phyloP scores from a whole-genome alignment of 1,140 invertebrate genomes.

The Drosophila yakuba region DNA sequence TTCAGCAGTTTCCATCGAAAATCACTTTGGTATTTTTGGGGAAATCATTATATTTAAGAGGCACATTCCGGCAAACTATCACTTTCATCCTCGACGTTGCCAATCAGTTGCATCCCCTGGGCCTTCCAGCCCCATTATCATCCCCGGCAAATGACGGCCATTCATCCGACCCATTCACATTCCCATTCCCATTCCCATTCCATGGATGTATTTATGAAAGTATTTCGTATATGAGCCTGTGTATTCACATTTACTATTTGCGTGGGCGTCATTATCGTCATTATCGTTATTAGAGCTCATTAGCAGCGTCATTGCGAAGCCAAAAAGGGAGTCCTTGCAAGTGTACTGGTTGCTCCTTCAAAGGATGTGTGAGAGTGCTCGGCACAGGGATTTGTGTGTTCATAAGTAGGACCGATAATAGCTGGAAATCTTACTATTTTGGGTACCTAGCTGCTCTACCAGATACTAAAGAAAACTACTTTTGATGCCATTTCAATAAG shows the following conservation, averaged over 20 bases:
- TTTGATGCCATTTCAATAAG: no score
- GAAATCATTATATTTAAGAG: conserved; percentile 63
- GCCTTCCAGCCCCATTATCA: conserved; percentile 36
- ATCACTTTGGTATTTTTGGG: conserved; percentile 47
- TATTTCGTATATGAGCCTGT: conserved; percentile 18
- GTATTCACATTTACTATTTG: conserved; percentile 61
- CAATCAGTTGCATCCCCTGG: conserved; percentile 50
- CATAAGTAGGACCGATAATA: not conserved
- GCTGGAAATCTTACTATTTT: conserved; percentile 9
- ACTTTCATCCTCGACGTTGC: conserved; percentile 43
- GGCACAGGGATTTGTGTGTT: no score
- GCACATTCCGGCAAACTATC: conserved; percentile 53
- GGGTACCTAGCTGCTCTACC: no score
- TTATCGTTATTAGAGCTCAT: conserved; percentile 78
- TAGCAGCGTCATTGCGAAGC: conserved; percentile 56
- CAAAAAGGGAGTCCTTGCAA: conserved; percentile 25
- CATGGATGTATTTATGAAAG: conserved; percentile 23
- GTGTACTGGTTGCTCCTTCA: conserved; percentile 6
- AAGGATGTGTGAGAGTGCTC: not conserved
- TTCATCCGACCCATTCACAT: conserved; percentile 34
- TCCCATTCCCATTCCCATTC: not conserved
- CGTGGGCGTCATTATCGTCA: conserved; percentile 65
- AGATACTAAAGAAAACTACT: no score
- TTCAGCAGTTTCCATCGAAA: conserved; percentile 17
- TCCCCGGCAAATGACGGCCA: conserved; percentile 39